Percentiles rank a stretch among this genome's conserved stretches.
These are phyloP conservation scores for Corbicula japonica DNA, from an alignment of 2,888 invertebrate genomes.

Conservation along the genomic window DNA sequence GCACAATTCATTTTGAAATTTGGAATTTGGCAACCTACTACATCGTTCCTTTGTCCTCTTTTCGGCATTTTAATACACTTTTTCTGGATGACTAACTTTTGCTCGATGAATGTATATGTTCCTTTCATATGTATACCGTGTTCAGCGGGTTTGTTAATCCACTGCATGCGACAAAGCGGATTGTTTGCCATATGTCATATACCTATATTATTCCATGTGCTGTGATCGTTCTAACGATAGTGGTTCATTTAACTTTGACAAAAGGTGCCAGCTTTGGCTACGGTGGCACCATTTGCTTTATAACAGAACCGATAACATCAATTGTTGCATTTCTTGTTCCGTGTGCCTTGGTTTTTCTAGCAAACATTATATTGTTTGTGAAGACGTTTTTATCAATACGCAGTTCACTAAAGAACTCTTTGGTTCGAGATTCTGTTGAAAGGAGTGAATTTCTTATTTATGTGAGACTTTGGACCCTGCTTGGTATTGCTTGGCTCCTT, in stretches of 20 bases:
- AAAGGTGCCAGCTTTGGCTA: slow-evolving; percentile 53
- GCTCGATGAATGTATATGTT: slow-evolving; percentile 68
- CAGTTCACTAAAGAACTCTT: slow-evolving; percentile 54
- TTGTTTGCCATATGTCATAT: slow-evolving; percentile 35
- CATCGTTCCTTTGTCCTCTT: slow-evolving; percentile 29
- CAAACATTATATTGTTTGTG: slow-evolving; percentile 69
- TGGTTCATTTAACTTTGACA: slow-evolving; percentile 29
- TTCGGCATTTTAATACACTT: slow-evolving; percentile 67
- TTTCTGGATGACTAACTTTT: slow-evolving; percentile 69
- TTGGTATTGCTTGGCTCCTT: slow-evolving; percentile 77
- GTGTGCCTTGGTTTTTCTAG: slow-evolving; percentile 52
- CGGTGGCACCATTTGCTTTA: slow-evolving; percentile 58
- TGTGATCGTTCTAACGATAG: slow-evolving; percentile 39
- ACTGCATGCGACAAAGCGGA: background rate
- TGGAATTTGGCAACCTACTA: slow-evolving; percentile 37
- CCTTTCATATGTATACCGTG: slow-evolving; percentile 68
- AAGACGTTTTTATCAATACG: slow-evolving; percentile 48
- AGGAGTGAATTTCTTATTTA: slow-evolving; percentile 68
- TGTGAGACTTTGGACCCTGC: slow-evolving; percentile 71
- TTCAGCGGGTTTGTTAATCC: slow-evolving; percentile 30
- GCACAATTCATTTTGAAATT: slow-evolving; percentile 67
- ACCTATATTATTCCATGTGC: slow-evolving; percentile 38
- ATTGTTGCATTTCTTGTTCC: slow-evolving; percentile 70
- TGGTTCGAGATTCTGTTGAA: slow-evolving; percentile 43
- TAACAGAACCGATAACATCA: slow-evolving; percentile 41